Conservation (phyloP, 2,888 invertebrate species). For the Rhabditophanes sp. region DNA sequence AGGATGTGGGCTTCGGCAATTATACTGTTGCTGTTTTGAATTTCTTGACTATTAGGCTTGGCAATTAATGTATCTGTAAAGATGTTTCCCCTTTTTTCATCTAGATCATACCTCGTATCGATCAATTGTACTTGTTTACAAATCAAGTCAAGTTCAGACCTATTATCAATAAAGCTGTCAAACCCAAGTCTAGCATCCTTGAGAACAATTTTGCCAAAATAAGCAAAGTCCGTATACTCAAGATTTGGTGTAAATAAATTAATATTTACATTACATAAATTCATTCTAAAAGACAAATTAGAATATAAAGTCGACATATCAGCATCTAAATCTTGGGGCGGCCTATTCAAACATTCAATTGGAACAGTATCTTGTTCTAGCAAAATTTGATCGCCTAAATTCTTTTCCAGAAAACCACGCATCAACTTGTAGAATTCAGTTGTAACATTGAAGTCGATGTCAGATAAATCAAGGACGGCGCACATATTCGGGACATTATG, state of each 20-base stretch:
- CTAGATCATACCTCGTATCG: constrained; percentile 45
- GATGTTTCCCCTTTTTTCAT: constrained; percentile 6
- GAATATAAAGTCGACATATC: too few species aligned
- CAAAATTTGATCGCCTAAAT: constrained; percentile 47
- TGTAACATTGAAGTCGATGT: constrained; percentile 20
- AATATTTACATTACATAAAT: constrained; percentile 47
- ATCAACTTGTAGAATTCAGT: constrained; percentile 31
- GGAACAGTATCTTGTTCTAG: constrained; percentile 37
- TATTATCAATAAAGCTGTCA: constrained; percentile 47
- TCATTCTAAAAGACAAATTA: constrained; percentile 45
- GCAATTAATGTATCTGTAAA: constrained; percentile 6
- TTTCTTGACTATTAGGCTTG: constrained; percentile 3
- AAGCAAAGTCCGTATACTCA: constrained; percentile 10
- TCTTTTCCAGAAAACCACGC: constrained; percentile 46
- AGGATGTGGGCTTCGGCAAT: constrained; percentile 36
- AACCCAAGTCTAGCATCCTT: constrained; percentile 44
- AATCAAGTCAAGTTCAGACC: constrained; percentile 48
- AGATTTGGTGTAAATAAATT: too few species aligned
- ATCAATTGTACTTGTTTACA: constrained; percentile 47
- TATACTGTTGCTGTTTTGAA: constrained; percentile 1
- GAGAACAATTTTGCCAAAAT: constrained; percentile 13
- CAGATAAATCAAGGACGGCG: constrained; percentile 17
- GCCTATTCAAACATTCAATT: constrained; percentile 20
- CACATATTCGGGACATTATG: constrained; percentile 29
- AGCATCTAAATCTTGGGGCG: too few species aligned